Evolutionary conservation across 2,888 invertebrate genomes (phyloP), one percentile per base, ranked within the genome.

Genomic region (Cataglyphis rosenhaueri): DNA sequence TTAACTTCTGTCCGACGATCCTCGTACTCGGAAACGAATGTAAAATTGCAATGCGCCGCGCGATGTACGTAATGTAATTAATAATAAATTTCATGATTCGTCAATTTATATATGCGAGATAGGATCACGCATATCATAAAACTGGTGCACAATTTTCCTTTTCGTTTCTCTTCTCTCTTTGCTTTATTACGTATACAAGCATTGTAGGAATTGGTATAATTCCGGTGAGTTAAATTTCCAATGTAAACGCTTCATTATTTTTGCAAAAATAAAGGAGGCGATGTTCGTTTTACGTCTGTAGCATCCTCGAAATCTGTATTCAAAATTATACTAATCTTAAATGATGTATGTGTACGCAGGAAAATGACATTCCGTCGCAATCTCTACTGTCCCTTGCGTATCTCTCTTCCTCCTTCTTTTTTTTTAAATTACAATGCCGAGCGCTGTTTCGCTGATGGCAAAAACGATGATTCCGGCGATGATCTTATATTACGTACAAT

Each of bases 401-500:
- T 15, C 57, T 66, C 29, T 65, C 12, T 41, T 81, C 21, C 68
- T 70, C 68, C 62, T 41, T 73, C 25, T 75, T 76, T 86, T 57
- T 52, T 65, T 68, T 74, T 44, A 57, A 62, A 21, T 64, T 44
- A 71, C 32, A 59, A 61, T 5, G 25, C 38, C 62, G 55, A 68
- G 59, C 78, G 48, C 57, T 38, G 21, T 18, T n/a, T 82, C 61
- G 74, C 82, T 65, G 61, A 84, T 66, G 65, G n/a, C 41, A 73
- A 21, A 82, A 83, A 71, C 71, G 73, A 73, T 52, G n/a, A 65
- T 52, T 84, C 55, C 55, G 74, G 55, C 64, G 44, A 68, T 55
- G 59, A 68, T 75, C 32, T 61, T 44, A 82, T 61, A 76, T 25
- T 71, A 59, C 81, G 85, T 84, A 84, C 57, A 85, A 84, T 74